phyloP scores from a whole-genome alignment of 2,113 vertebrate species.

The Scophthalmus maximus region DNA sequence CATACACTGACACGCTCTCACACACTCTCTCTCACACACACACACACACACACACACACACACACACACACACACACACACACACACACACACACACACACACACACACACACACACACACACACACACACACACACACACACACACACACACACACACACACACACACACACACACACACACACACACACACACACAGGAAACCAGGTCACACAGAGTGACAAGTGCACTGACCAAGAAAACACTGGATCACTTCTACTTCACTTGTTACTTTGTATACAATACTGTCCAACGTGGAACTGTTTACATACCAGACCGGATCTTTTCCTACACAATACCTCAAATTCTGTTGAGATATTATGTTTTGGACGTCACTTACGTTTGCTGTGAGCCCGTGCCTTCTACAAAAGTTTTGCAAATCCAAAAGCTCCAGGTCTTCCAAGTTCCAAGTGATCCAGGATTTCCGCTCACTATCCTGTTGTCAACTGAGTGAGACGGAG shows the following conservation, averaged over 20 bases:
- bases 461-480: not conserved
- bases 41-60: constrained; percentile 22
- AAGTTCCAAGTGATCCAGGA: constrained; percentile 1
- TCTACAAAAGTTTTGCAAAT: not conserved
- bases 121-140: constrained; percentile 22
- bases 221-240: constrained; percentile 72
- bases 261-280: constrained; percentile 15
- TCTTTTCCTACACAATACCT: not conserved
- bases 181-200: constrained; percentile 20
- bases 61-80: constrained; percentile 22
- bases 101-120: constrained; percentile 22
- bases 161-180: not conserved
- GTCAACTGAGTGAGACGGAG: not conserved
- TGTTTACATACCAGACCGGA: not conserved
- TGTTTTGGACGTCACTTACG: no score
- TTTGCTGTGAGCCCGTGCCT: no score
- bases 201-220: constrained; percentile 65
- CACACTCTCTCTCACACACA: no score
- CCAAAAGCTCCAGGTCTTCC: not conserved
- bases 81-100: constrained; percentile 22
- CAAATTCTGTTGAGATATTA: no score
- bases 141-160: constrained; percentile 15
- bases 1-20: no score
- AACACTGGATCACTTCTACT: constrained; percentile 57
- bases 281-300: constrained; percentile 7